These are phyloP conservation scores for Epinotia nisella DNA, from an alignment of 2,888 invertebrate genomes.

Conservation along the genomic window DNA sequence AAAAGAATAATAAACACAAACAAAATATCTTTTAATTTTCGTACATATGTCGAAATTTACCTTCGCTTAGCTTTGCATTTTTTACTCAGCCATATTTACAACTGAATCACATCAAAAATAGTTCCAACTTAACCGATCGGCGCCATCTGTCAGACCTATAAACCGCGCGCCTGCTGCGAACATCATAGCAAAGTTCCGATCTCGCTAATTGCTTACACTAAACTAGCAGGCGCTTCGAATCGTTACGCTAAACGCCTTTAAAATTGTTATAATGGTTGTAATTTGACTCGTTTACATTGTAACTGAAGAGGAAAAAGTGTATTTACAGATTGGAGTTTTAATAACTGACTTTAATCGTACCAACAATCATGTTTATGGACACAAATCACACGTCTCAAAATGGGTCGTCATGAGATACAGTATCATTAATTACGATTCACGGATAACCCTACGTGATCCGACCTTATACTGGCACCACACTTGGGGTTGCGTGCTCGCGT, in stretches of 20 bases:
- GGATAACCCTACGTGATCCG: too few relatives aligned
- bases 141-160: constrained; percentile 55
- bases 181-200: constrained; percentile 62
- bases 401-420: not conserved
- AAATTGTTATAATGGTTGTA: constrained; percentile 40
- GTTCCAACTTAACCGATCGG: constrained; percentile 55
- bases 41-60: not conserved
- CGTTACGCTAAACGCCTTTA: constrained; percentile 46
- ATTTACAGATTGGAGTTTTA: not conserved
- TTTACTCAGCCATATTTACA: constrained; percentile 31
- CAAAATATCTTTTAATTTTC: too few relatives aligned
- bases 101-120: constrained; percentile 48
- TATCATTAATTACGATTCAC: too few relatives aligned
- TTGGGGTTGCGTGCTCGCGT: too few relatives aligned
- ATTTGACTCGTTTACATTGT: constrained; percentile 21
- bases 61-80: not conserved
- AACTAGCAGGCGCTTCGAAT: constrained; percentile 57
- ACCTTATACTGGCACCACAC: too few relatives aligned
- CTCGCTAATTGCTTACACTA: constrained; percentile 62
- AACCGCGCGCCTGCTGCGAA: constrained; percentile 59
- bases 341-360: too few relatives aligned
- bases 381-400: not conserved
- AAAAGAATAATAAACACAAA: too few relatives aligned
- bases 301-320: not conserved
- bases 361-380: not conserved